Conservation (phyloP, 2,797 vertebrate species). For the Peromyscus attwateri region DNA sequence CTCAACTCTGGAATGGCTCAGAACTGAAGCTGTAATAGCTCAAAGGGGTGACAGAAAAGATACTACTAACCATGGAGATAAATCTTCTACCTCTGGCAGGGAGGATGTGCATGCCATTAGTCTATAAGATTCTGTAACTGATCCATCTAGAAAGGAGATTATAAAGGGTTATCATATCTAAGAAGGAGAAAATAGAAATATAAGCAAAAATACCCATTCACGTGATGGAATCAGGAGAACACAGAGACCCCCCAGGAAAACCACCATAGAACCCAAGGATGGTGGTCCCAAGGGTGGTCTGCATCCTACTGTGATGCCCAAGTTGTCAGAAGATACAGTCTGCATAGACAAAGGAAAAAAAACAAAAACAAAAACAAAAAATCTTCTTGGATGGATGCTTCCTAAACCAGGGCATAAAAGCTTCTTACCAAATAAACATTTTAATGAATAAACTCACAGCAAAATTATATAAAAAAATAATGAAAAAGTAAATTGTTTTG, state of each 20-base stretch:
- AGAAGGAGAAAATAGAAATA: not conserved
- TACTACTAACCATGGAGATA: not conserved
- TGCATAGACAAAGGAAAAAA: not conserved
- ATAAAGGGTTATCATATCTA: not conserved
- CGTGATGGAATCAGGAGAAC: not conserved
- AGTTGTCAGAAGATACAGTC: not conserved
- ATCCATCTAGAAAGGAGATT: not conserved
- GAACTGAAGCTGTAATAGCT: not conserved
- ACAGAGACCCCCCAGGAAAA: not conserved
- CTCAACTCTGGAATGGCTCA: not conserved
- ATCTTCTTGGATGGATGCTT: not conserved
- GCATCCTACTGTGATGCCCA: not conserved
- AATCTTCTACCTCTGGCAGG: not conserved
- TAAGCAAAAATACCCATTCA: not conserved
- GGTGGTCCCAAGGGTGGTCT: not conserved
- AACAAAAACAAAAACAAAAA: not conserved
- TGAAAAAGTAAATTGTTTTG: not conserved
- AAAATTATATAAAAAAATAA: not conserved
- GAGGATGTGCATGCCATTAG: not conserved
- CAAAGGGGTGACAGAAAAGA: not conserved
- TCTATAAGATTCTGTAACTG: not conserved
- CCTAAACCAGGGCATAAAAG: not conserved
- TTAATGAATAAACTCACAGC: not conserved
- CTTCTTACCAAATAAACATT: not conserved
- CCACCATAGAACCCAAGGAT: not conserved